These are phyloP conservation scores for Nomada ferruginata DNA, from an alignment of 2,888 invertebrate genomes.

Conservation along the genomic window DNA sequence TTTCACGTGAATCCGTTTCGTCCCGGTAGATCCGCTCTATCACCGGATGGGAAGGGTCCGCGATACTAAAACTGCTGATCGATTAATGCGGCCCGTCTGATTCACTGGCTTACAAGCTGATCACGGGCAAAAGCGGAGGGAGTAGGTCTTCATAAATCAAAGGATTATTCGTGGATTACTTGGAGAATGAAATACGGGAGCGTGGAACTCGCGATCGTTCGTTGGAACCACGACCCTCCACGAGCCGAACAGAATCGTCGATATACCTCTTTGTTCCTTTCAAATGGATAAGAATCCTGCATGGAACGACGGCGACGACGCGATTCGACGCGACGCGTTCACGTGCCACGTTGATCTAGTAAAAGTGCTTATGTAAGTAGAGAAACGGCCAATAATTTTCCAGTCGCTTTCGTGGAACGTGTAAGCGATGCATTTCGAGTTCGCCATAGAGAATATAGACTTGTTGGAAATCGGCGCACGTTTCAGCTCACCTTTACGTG, in stretches of 20 bases:
- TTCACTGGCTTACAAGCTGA: constrained; percentile 54
- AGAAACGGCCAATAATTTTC: constrained; percentile 45
- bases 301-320: not conserved
- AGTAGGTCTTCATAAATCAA: constrained; percentile 61
- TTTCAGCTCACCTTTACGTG: constrained; percentile 44
- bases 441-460: constrained; percentile 18
- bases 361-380: constrained; percentile 39
- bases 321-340: not conserved
- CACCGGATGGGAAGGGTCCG: constrained; percentile 11
- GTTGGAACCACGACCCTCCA: not conserved
- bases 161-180: constrained; percentile 59
- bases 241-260: not conserved
- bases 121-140: constrained; percentile 34
- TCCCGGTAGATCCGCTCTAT: not conserved
- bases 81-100: constrained; percentile 56
- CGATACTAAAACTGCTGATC: constrained; percentile 54
- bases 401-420: constrained; percentile 9
- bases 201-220: constrained; percentile 26
- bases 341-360: constrained; percentile 6
- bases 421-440: constrained; percentile 9
- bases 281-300: not conserved
- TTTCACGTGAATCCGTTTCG: not conserved
- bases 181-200: constrained; percentile 47
- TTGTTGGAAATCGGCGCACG: constrained; percentile 46
- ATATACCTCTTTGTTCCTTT: too few relatives aligned